Evolutionary conservation across 1,140 invertebrate genomes (phyloP), one percentile per base, ranked within the genome.

Genomic region (Drosophila lini): DNA sequence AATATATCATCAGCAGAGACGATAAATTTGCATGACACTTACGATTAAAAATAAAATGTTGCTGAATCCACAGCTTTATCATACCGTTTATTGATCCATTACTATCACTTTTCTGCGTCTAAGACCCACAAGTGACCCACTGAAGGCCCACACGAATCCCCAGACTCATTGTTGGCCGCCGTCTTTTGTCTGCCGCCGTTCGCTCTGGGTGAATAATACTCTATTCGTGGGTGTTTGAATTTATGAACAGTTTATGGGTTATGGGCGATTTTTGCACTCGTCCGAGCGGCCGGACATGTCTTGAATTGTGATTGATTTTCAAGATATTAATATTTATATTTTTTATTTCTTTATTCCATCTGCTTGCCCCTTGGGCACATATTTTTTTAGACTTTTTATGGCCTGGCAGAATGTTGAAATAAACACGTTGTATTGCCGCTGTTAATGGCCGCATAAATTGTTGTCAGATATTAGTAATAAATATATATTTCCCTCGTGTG

Each of bases 381-480:
- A 74, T 44, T 41, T 65, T 50, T 40, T 60, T 59, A 42, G 52
- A 34, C 42, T 62, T 68, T 60, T 61, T 59, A 79, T 57, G 58
- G 58, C 16, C 70, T 62, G 79, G 68, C 80, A 57, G 82, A 86
- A 88, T 89, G 83, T 78, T 89, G 80, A 88, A 80, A 89, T 88
- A 88, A 85, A 88, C 83, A 88, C 84, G 84, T 86, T 86, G 84
- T 86, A 86, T 69, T 69, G 84, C 80, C 76, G 80, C 77, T 84
- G 83, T 88, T 88, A 88, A 88, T 89, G 84, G 83, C 77, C 84
- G 83, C 80, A 89, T 88, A 88, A 89, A 88, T 88, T 89, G 84
- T 80, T 88, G 84, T 88, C 80, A 74, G 75, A 89, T 74, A 80
- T 86, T 80, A 71, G 68, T 80, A 82, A 82, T 86, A 80, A 74